Evolutionary conservation across 2,797 vertebrate genomes (phyloP).

Genomic region (Australoheros facetus): DNA sequence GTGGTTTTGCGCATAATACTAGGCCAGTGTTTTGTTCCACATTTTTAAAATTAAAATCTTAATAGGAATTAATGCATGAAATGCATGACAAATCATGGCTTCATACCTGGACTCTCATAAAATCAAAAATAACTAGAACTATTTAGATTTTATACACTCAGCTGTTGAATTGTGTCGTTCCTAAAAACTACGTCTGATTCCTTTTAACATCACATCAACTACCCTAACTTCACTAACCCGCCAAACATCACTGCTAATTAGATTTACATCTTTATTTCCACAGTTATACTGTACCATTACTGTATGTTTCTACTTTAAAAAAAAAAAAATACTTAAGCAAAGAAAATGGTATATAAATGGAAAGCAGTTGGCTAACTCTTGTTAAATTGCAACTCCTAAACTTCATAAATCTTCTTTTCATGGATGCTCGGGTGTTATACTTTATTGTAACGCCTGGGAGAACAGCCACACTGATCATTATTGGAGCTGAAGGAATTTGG

Average conservation of each 20-base stretch:
- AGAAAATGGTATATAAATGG: not conserved
- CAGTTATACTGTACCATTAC: not conserved
- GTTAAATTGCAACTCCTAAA: not conserved
- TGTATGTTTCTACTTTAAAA: not conserved
- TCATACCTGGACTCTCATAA: not conserved
- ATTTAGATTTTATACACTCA: not conserved
- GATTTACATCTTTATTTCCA: not conserved
- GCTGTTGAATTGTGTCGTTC: not conserved
- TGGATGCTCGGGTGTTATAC: not conserved
- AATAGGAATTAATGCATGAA: not conserved
- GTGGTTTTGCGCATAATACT: not conserved
- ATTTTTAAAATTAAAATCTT: not conserved
- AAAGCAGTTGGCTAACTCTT: not conserved
- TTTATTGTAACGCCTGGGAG: not conserved
- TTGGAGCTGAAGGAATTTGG: not conserved
- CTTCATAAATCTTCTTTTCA: not conserved
- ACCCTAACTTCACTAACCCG: not conserved
- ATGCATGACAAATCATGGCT: not conserved
- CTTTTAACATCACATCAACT: not conserved
- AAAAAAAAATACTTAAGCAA: not conserved
- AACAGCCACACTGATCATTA: not conserved
- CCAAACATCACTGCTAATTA: not conserved
- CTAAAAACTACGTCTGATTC: not conserved
- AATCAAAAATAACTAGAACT: not conserved
- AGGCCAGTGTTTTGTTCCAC: not conserved